phyloP scores from a whole-genome alignment of 92 coral and sea anemone genomes.

The Porites rus region DNA sequence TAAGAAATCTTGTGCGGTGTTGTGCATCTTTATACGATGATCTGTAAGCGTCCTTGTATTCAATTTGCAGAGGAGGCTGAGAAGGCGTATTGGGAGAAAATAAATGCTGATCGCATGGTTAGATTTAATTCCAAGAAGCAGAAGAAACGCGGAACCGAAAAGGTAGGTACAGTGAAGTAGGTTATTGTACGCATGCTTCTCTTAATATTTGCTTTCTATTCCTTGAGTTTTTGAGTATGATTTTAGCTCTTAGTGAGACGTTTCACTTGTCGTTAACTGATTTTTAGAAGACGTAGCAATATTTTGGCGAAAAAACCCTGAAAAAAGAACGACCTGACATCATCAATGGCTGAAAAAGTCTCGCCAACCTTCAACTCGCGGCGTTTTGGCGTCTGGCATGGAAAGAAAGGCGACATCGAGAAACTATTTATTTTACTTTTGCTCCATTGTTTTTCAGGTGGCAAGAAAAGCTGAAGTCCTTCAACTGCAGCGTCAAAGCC shows the following conservation, averaged over 20 bases:
- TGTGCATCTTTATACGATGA: too few relatives aligned
- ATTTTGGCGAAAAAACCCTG: neutral
- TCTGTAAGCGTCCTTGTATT: too few relatives aligned
- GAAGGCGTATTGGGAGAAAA: slow-evolving; percentile 87
- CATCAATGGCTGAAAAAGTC: too few relatives aligned
- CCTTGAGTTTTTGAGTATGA: too few relatives aligned
- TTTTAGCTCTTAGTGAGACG: too few relatives aligned
- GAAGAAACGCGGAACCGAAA: slow-evolving; percentile 91
- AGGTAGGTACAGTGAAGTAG: slow-evolving; percentile 49
- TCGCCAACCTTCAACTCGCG: neutral
- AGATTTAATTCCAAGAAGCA: slow-evolving; percentile 84
- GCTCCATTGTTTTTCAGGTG: slow-evolving; percentile 51
- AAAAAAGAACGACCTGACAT: neutral
- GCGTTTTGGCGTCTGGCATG: neutral
- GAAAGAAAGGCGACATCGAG: too few relatives aligned
- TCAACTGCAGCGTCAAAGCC: slow-evolving; percentile 78
- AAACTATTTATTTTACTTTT: neutral
- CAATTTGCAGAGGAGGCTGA: slow-evolving; percentile 76
- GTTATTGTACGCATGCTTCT: too few relatives aligned
- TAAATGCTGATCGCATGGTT: slow-evolving; percentile 86
- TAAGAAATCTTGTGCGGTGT: too few relatives aligned
- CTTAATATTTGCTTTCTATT: too few relatives aligned
- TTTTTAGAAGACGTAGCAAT: neutral
- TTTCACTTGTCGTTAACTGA: too few relatives aligned
- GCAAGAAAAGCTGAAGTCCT: slow-evolving; percentile 84